These are phyloP conservation scores for Sphenopsis melanotis DNA, from an alignment of 2,797 vertebrate species.

Conservation along the genomic window DNA sequence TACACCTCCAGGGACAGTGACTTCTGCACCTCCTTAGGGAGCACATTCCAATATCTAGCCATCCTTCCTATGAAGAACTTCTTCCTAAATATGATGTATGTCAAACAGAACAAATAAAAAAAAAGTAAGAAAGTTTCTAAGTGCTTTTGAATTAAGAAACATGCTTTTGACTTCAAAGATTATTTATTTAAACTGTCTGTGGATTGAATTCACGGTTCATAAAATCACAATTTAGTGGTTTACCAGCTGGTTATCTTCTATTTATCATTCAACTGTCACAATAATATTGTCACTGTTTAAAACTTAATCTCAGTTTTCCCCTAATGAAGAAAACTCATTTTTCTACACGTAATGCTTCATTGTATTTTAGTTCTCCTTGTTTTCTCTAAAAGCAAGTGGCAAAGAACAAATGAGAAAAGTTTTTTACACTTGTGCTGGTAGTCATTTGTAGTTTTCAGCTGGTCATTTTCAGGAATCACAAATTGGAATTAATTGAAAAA, in stretches of 20 bases:
- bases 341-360: neutral
- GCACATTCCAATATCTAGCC: neutral
- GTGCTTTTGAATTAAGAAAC: neutral
- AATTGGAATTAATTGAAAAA: neutral
- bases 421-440: neutral
- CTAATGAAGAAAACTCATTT: neutral
- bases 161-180: neutral
- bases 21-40: no score
- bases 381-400: neutral
- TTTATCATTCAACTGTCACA: neutral
- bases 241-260: neutral
- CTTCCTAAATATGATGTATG: neutral
- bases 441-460: neutral
- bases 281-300: neutral
- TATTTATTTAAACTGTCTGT: neutral
- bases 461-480: neutral
- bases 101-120: neutral
- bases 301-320: neutral
- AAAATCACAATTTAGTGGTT: neutral
- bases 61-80: neutral
- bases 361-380: neutral
- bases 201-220: neutral
- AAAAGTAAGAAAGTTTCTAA: neutral
- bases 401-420: neutral
- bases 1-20: no score